These are phyloP conservation scores for Paradoxurus hermaphroditus DNA, from an alignment of 2,113 vertebrate species.

Conservation along the genomic window DNA sequence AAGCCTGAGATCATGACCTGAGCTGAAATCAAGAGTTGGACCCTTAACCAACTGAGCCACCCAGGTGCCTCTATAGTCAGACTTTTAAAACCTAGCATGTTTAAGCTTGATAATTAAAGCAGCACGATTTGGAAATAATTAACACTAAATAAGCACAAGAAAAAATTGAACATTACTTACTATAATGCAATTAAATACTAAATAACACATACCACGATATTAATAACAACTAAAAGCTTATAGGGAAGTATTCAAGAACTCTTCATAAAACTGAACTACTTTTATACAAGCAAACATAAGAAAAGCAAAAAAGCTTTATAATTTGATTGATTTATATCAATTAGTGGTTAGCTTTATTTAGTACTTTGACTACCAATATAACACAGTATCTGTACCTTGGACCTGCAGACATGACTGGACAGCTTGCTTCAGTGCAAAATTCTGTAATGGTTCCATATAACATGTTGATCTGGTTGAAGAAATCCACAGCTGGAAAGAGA, in stretches of 20 bases:
- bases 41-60: not conserved
- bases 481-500: constrained; percentile 91
- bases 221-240: constrained; percentile 37
- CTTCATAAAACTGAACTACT: not conserved
- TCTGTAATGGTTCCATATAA: constrained; percentile 97
- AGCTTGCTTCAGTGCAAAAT: constrained; percentile 96
- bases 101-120: not conserved
- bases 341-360: not conserved
- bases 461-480: constrained; percentile 99
- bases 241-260: not conserved
- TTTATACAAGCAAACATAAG: not conserved
- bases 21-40: not conserved
- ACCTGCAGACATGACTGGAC: constrained; percentile 95
- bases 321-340: constrained; percentile 22
- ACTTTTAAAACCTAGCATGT: not conserved
- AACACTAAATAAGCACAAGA: not conserved
- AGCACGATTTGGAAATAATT: not conserved
- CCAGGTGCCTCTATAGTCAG: not conserved
- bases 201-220: not conserved
- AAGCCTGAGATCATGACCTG: not conserved
- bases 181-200: not conserved
- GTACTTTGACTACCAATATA: not conserved
- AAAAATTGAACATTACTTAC: not conserved
- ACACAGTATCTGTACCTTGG: constrained; percentile 85
- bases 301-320: not conserved